Evolutionary conservation across 2,888 invertebrate species (phyloP).

Genomic region (Cheilosia variabilis): DNA sequence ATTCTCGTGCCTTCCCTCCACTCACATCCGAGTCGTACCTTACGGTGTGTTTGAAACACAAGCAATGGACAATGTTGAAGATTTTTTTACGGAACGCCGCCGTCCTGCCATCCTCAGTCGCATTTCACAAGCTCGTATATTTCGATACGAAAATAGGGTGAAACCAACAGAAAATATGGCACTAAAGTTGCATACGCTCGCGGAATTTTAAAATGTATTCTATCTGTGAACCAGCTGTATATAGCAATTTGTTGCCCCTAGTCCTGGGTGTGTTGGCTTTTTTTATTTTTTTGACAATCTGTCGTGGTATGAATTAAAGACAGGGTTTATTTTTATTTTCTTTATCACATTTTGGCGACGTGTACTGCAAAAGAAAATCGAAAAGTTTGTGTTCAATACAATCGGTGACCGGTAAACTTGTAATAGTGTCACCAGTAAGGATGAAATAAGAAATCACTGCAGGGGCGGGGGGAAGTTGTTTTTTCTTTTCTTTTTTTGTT

Average conservation of each 20-base stretch:
- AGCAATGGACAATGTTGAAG: constrained; percentile 31
- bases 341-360: constrained; percentile 1
- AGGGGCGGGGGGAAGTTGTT: not conserved
- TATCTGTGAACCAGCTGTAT: not conserved
- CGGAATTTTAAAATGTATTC: constrained; percentile 47
- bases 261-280: not conserved
- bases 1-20: constrained; percentile 16
- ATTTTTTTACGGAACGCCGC: constrained; percentile 25
- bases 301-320: constrained; percentile 23
- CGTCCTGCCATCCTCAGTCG: constrained; percentile 5
- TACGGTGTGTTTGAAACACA: constrained; percentile 16
- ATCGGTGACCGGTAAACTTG: not conserved
- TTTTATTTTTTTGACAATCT: constrained; percentile 23
- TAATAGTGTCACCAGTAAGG: not conserved
- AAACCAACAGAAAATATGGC: constrained; percentile 36
- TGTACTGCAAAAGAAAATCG: not conserved
- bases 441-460: constrained; percentile 1
- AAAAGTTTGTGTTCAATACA: not conserved
- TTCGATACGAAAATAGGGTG: constrained; percentile 33
- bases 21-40: not conserved
- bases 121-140: constrained; percentile 29
- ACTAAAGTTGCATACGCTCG: constrained; percentile 43
- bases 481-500: not conserved
- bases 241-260: constrained; percentile 8
- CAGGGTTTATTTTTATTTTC: constrained; percentile 31